Evolutionary conservation across 1,140 invertebrate species (phyloP).

Genomic region (Tigriopus japonicus): DNA sequence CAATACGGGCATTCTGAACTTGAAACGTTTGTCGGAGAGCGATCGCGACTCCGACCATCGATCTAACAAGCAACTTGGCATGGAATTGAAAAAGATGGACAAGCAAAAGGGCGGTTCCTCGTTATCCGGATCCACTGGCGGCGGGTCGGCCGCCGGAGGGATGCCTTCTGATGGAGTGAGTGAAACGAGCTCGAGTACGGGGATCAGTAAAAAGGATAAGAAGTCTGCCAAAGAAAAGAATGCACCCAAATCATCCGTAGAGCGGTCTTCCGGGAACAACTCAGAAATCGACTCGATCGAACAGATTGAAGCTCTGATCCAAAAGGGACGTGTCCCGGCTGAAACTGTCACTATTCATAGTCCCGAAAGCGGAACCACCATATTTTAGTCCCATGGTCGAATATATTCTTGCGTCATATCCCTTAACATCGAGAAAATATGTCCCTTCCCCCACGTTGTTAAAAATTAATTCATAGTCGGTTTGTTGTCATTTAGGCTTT

Average conservation of each 20-base stretch:
- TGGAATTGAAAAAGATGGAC: background rate
- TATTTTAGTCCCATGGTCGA: constrained; percentile 1
- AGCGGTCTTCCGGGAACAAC: background rate
- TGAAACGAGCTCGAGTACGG: background rate
- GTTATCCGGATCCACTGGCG: no score
- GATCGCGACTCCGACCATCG: background rate
- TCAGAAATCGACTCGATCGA: background rate
- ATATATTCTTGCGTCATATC: no score
- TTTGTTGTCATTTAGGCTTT: no score
- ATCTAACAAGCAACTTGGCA: background rate
- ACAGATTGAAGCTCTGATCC: background rate
- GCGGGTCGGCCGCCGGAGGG: background rate
- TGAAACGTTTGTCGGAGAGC: no score
- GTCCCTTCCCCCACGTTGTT: no score
- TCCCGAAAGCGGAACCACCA: background rate
- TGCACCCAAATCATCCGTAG: no score
- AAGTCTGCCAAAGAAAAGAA: background rate
- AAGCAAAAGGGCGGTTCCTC: background rate
- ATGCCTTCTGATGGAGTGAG: background rate
- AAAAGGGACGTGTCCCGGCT: background rate
- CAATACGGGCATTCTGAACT: background rate
- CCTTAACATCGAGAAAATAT: no score
- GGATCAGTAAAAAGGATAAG: background rate
- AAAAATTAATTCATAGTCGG: no score
- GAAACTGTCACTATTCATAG: constrained; percentile 13